Evolutionary conservation across 2,888 invertebrate species (phyloP).

Genomic region (Ischnus inquisitorius): DNA sequence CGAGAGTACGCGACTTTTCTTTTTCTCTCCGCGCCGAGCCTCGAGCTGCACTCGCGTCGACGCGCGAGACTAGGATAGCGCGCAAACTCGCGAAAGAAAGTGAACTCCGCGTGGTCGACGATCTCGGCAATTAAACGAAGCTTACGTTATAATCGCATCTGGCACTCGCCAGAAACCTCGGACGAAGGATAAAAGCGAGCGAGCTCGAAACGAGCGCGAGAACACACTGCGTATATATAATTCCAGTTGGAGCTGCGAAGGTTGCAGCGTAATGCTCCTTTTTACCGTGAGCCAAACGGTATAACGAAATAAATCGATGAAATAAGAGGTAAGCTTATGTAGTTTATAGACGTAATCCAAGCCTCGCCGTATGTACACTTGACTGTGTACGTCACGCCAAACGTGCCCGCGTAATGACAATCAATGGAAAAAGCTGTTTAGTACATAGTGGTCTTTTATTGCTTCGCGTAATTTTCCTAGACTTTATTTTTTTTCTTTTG

Average conservation of each 20-base stretch:
- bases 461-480: slow-evolving; percentile 2
- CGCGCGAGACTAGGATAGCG: neutral
- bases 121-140: slow-evolving; percentile 64
- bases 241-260: slow-evolving; percentile 45
- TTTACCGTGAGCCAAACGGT: neutral
- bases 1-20: slow-evolving; percentile 47
- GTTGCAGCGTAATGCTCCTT: slow-evolving; percentile 59
- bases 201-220: slow-evolving; percentile 10
- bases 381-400: neutral
- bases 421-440: slow-evolving; percentile 17
- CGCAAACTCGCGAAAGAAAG: slow-evolving; percentile 59
- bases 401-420: slow-evolving; percentile 18
- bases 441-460: slow-evolving; percentile 1
- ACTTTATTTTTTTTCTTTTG: slow-evolving; percentile 14
- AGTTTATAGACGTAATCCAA: slow-evolving; percentile 48
- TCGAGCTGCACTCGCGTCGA: neutral
- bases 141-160: slow-evolving; percentile 31
- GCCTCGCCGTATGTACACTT: neutral
- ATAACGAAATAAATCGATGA: slow-evolving; percentile 62
- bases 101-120: slow-evolving; percentile 64
- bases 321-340: slow-evolving; percentile 45
- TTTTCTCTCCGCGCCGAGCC: slow-evolving; percentile 2
- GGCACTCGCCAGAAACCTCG: neutral
- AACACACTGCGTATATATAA: slow-evolving; percentile 12
- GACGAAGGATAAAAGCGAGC: neutral